phyloP scores from a whole-genome alignment of 2,888 invertebrate genomes.

The Hoplodrina blanda region DNA sequence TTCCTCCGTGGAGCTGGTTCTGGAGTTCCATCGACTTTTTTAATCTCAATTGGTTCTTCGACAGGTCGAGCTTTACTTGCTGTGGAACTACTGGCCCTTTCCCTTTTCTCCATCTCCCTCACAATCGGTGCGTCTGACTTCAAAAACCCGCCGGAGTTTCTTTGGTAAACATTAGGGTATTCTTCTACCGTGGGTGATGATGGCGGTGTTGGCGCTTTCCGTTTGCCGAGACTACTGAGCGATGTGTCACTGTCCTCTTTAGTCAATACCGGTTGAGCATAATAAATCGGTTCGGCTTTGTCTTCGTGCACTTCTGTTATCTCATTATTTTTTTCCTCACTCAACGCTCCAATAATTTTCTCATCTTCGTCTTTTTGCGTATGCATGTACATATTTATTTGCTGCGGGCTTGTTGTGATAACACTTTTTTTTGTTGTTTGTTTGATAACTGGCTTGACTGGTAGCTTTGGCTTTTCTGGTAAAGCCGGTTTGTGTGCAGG shows the following conservation, averaged over 20 bases:
- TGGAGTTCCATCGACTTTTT: slow-evolving; percentile 83
- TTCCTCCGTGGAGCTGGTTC: slow-evolving; percentile 93
- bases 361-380: slow-evolving; percentile 79
- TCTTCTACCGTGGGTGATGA: slow-evolving; percentile 87
- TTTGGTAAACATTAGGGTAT: slow-evolving; percentile 90
- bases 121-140: slow-evolving; percentile 93
- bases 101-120: slow-evolving; percentile 94
- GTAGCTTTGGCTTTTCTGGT: slow-evolving; percentile 93
- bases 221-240: slow-evolving; percentile 91
- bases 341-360: slow-evolving; percentile 71
- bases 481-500: slow-evolving; percentile 91
- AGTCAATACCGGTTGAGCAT: slow-evolving; percentile 87
- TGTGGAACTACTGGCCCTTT: slow-evolving; percentile 89
- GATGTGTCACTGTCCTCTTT: slow-evolving; percentile 91
- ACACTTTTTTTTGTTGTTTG: slow-evolving; percentile 83
- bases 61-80: slow-evolving; percentile 75
- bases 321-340: slow-evolving; percentile 84
- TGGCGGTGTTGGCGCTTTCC: slow-evolving; percentile 95
- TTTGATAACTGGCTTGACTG: slow-evolving; percentile 91
- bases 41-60: slow-evolving; percentile 79
- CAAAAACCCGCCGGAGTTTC: slow-evolving; percentile 89
- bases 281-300: slow-evolving; percentile 83
- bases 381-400: slow-evolving; percentile 89
- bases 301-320: slow-evolving; percentile 81
- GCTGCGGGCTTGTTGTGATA: slow-evolving; percentile 83